Evolutionary conservation across 1,140 invertebrate species (phyloP), one percentile per base, ranked within the genome.

Genomic region (Cydia splendana): DNA sequence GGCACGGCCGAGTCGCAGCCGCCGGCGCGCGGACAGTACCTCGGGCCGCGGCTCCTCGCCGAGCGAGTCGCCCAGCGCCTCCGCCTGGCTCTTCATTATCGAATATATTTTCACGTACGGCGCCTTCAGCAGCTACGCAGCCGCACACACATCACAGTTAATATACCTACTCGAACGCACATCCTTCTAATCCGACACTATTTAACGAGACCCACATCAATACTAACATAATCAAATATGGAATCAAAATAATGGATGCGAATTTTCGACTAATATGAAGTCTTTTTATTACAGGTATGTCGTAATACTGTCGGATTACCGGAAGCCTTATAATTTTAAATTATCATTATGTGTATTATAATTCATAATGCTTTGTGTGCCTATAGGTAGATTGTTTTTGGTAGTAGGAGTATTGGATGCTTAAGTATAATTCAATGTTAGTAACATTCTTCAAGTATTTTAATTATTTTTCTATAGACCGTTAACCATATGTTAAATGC

Each of bases 101-200:
- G 96, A 97, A 96, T 97, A 98, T 95, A 98, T 96, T 95, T 98
- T 98, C 95, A 97, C 96, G 95, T 98, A 98, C 86, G 97, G 97
- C 91, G 97, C 97, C 96, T 98, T 98, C 95, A 98, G 96, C 94
- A 98, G 96, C 97, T 98, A 96, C 93, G 84, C 81, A 38, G 34
- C 67, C 67, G 30, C 67, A 71, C 38, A 71, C 34, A 71, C 34
- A 71, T 13, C 15, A 71, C 67, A 71, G 34, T 71, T 71, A 71
- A 71, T 71, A 71, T 62, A 62, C 30, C 30, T 4, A 30, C 20
- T 20, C 57, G 57, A 71, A 45, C n/a, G 34, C 15, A 13, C 34
- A 38, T 18, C 34, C 6, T 30, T 13, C 12, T 71, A 71, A 71
- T 34, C 67, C 30, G 67, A 71, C 67, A 18, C 5, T 71, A 71